These are phyloP conservation scores for Pampusana beccarii DNA, from an alignment of 2,113 vertebrate species.

Conservation along the genomic window DNA sequence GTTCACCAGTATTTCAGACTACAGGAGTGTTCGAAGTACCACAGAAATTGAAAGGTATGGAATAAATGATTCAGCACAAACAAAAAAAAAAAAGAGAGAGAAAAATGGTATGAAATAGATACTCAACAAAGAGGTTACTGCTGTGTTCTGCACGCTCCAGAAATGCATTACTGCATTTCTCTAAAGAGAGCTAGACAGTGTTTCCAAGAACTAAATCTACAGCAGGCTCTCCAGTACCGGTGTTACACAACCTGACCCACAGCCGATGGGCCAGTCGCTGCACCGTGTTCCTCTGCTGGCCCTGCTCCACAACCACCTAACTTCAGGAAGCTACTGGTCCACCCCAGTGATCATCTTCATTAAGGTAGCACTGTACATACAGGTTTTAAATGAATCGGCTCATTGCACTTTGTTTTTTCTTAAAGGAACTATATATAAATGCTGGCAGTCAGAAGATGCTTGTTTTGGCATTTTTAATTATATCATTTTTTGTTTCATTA, in stretches of 20 bases:
- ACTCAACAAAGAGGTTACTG: not conserved
- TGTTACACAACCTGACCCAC: not conserved
- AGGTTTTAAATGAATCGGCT: not conserved
- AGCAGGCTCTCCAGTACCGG: not conserved
- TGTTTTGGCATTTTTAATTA: not conserved
- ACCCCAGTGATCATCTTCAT: fast-evolving
- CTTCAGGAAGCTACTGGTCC: not conserved
- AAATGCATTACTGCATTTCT: not conserved
- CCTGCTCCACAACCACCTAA: not conserved
- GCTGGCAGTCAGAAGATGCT: not conserved
- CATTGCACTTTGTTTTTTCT: not conserved
- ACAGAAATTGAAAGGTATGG: not conserved
- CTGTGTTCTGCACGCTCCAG: not conserved
- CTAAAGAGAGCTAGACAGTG: not conserved
- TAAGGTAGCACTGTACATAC: not conserved
- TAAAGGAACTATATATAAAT: not conserved
- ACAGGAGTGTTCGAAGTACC: not conserved
- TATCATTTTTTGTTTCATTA: not conserved
- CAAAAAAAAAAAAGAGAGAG: no score
- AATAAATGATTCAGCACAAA: not conserved
- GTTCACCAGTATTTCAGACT: not conserved
- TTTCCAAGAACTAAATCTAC: not conserved
- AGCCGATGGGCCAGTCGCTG: not conserved
- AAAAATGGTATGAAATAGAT: not conserved
- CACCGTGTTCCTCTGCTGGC: not conserved